Evolutionary conservation across 2,113 vertebrate genomes (phyloP).

Genomic region (Mus musculus): GRCm39 chr8:63807501-63808000

Average conservation of each 20-base stretch:
- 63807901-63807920: neutral
- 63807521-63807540: neutral
- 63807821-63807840: neutral
- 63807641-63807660: neutral
- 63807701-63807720: neutral
- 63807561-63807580: too few relatives aligned
- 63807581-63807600: fast-evolving
- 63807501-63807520: neutral
- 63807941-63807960: neutral
- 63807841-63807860: neutral
- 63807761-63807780: neutral
- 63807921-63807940: neutral
- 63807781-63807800: neutral
- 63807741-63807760: neutral
- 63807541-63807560: neutral
- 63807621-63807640: neutral
- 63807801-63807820: neutral
- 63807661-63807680: neutral
- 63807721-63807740: neutral
- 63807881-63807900: neutral
- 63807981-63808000: neutral
- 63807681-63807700: neutral
- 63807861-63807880: neutral
- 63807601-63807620: fast-evolving
- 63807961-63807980: neutral